phyloP scores from a whole-genome alignment of 2,888 invertebrate genomes.

The Morpho helenor region DNA sequence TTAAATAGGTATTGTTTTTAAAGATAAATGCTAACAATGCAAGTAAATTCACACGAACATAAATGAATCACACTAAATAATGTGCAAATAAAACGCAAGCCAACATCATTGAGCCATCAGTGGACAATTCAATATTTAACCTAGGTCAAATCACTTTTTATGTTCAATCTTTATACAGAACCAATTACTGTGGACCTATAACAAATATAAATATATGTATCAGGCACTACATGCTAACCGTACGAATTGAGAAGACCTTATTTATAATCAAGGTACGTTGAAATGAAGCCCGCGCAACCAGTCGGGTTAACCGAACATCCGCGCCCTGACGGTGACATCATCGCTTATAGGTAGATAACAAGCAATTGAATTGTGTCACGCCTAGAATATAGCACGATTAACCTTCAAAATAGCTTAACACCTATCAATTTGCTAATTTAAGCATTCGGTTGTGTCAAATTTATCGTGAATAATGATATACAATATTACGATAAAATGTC shows the following conservation, averaged over 20 bases:
- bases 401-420: constrained; percentile 26
- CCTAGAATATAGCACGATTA: constrained; percentile 41
- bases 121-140: constrained; percentile 9
- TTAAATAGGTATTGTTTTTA: too few species aligned
- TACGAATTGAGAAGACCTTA: constrained; percentile 23
- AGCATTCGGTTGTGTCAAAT: not conserved
- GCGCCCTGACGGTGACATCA: constrained; percentile 66
- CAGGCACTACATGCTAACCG: constrained; percentile 16
- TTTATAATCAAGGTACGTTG: constrained; percentile 6
- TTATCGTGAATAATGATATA: not conserved
- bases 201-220: not conserved
- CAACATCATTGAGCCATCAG: constrained; percentile 8
- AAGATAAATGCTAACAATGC: not conserved
- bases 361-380: constrained; percentile 61
- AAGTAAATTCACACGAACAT: not conserved
- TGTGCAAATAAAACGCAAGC: constrained; percentile 2
- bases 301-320: constrained; percentile 50
- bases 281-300: constrained; percentile 21
- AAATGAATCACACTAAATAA: not conserved
- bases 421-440: constrained; percentile 11
- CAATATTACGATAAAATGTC: constrained; percentile 18
- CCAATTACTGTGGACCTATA: not conserved
- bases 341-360: constrained; percentile 62
- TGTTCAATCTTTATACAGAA: constrained; percentile 10
- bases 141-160: constrained; percentile 18